Evolutionary conservation across 2,888 invertebrate genomes (phyloP).

Genomic region (Pheosia gnoma): DNA sequence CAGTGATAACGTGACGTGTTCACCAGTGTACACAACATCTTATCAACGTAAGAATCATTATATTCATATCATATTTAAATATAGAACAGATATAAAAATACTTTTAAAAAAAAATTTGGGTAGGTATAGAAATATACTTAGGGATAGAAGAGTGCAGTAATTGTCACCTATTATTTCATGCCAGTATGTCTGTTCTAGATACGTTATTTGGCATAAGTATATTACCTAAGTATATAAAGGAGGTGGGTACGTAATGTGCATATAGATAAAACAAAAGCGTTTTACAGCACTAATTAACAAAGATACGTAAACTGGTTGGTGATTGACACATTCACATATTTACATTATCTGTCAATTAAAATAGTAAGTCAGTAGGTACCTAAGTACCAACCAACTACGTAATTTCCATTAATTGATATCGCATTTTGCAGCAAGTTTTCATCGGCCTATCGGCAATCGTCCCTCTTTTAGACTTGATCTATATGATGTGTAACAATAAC

Average conservation of each 20-base stretch:
- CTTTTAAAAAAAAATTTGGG: not conserved
- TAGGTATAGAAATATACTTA: too few relatives aligned
- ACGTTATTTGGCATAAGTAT: not conserved
- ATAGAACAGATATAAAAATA: not conserved
- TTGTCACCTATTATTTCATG: not conserved
- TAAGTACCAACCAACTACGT: not conserved
- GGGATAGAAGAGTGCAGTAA: not conserved
- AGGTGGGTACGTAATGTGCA: constrained; percentile 2
- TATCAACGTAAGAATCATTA: constrained; percentile 44
- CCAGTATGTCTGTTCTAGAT: not conserved
- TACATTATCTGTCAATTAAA: not conserved
- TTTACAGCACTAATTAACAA: constrained; percentile 23
- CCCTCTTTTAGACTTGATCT: too few relatives aligned
- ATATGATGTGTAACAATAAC: too few relatives aligned
- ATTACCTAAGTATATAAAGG: not conserved
- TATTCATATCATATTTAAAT: not conserved
- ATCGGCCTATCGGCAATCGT: too few relatives aligned
- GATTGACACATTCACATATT: constrained; percentile 10
- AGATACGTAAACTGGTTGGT: constrained; percentile 31
- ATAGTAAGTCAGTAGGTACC: not conserved
- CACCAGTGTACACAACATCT: constrained; percentile 44
- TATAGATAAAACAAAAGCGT: constrained; percentile 21
- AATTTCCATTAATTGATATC: not conserved
- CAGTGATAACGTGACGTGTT: constrained; percentile 63
- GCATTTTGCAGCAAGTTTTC: not conserved